A percentile compares a stretch with the other conserved stretches of the same genome.
These are phyloP conservation scores for Gari tellinella DNA, from an alignment of 2,888 invertebrate species.

Conservation along the genomic window DNA sequence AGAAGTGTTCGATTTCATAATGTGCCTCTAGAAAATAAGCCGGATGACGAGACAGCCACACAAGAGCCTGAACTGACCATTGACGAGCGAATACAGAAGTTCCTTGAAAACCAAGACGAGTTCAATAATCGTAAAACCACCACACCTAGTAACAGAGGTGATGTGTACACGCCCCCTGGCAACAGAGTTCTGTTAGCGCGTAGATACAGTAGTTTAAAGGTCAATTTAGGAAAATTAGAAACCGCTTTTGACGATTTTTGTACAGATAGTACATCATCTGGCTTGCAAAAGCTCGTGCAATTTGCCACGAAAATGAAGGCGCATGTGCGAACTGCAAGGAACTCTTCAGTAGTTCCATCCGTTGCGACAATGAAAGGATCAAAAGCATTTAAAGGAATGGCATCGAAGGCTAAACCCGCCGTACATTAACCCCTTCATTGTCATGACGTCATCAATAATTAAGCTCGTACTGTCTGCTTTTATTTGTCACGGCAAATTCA, in stretches of 20 bases:
- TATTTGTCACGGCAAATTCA: no score
- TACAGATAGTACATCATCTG: slow-evolving; percentile 53
- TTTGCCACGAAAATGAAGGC: slow-evolving; percentile 71
- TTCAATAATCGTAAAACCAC: slow-evolving; percentile 46
- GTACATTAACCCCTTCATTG: no score
- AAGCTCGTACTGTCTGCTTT: no score
- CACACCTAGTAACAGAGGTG: background rate
- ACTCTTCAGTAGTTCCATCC: slow-evolving; percentile 60
- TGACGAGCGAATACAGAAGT: slow-evolving; percentile 51
- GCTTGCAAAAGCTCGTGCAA: slow-evolving; percentile 65
- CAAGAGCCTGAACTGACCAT: slow-evolving; percentile 10
- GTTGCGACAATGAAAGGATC: no score
- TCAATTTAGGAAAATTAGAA: slow-evolving; percentile 60
- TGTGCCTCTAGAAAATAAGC: background rate
- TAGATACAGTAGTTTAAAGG: slow-evolving; percentile 10
- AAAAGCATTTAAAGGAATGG: no score
- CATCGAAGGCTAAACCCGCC: no score
- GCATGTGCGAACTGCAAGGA: slow-evolving; percentile 60
- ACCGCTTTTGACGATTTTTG: slow-evolving; percentile 72
- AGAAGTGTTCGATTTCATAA: slow-evolving; percentile 62
- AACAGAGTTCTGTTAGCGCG: background rate
- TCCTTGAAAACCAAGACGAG: slow-evolving; percentile 50
- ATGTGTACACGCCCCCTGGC: background rate
- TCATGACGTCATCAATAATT: no score
- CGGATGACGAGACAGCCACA: slow-evolving; percentile 1